A percentile compares a stretch with the other conserved stretches of the same genome.
Conservation (phyloP, 2,113 vertebrate species). For the Typhlomys cinereus region DNA sequence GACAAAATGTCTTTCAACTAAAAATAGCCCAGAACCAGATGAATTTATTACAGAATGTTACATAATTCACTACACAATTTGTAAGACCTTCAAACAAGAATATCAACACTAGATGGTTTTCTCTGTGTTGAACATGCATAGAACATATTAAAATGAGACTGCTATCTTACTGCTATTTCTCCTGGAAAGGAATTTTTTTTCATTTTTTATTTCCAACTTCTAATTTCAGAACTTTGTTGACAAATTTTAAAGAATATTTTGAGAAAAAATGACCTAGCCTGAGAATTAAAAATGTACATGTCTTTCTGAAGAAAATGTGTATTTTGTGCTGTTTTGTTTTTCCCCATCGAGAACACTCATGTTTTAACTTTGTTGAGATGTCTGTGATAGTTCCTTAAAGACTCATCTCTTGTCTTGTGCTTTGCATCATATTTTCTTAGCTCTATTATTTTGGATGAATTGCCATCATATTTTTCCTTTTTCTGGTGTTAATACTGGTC, state of each 20-base stretch:
- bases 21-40: no score
- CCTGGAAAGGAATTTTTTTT: background rate
- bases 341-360: background rate
- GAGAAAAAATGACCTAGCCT: background rate
- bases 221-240: background rate
- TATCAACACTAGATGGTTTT: fast-evolving
- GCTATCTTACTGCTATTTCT: background rate
- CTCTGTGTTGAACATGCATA: background rate
- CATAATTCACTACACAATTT: no score
- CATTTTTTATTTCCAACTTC: background rate
- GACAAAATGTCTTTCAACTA: no score
- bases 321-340: background rate
- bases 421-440: background rate
- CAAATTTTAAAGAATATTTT: background rate
- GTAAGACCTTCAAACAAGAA: no score
- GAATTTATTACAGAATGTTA: no score
- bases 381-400: background rate
- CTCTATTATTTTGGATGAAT: background rate
- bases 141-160: background rate
- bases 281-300: background rate
- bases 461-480: background rate
- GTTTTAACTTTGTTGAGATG: background rate
- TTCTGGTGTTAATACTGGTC: background rate
- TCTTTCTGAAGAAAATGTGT: background rate
- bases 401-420: background rate